A percentile compares a stretch with the other conserved stretches of the same genome.
phyloP scores from a whole-genome alignment of 2,888 invertebrate genomes.

The Tetranychus truncatus region DNA sequence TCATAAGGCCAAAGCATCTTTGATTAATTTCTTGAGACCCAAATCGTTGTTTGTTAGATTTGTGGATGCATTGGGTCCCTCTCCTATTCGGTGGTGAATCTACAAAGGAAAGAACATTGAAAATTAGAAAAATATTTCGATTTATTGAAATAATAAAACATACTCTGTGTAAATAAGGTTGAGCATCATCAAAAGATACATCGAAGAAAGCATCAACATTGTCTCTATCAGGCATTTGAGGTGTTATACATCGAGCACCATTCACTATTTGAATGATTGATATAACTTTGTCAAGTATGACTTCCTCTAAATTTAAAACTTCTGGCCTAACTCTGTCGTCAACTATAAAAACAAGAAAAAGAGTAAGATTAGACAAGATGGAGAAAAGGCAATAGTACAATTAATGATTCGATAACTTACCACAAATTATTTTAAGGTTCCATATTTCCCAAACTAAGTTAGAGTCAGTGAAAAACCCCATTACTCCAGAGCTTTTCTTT shows the following conservation, averaged over 20 bases:
- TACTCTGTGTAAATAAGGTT: constrained; percentile 89
- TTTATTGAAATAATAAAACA: constrained; percentile 29
- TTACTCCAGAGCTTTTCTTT: constrained; percentile 52
- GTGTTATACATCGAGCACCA: constrained; percentile 46
- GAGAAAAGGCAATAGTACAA: neutral
- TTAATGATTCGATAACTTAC: neutral
- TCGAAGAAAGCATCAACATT: constrained; percentile 88
- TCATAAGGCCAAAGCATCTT: constrained; percentile 16
- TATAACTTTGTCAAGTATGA: constrained; percentile 20
- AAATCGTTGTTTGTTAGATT: constrained; percentile 9
- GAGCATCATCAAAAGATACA: constrained; percentile 73
- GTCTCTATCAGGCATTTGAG: constrained; percentile 78
- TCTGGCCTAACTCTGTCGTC: neutral
- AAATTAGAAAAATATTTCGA: neutral
- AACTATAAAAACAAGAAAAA: neutral
- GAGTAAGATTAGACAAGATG: too few relatives aligned
- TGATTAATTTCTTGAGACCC: constrained; percentile 18
- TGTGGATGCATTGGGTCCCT: constrained; percentile 10
- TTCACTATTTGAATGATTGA: constrained; percentile 22
- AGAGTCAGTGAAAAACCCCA: constrained; percentile 71
- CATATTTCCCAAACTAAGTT: constrained; percentile 69
- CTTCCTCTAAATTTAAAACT: constrained; percentile 13
- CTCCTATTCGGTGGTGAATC: constrained; percentile 20
- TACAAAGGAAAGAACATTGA: neutral
- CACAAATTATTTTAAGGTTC: constrained; percentile 55